Conservation (phyloP, 1,140 invertebrate species). For the Drosophila pseudoobscura region DNA sequence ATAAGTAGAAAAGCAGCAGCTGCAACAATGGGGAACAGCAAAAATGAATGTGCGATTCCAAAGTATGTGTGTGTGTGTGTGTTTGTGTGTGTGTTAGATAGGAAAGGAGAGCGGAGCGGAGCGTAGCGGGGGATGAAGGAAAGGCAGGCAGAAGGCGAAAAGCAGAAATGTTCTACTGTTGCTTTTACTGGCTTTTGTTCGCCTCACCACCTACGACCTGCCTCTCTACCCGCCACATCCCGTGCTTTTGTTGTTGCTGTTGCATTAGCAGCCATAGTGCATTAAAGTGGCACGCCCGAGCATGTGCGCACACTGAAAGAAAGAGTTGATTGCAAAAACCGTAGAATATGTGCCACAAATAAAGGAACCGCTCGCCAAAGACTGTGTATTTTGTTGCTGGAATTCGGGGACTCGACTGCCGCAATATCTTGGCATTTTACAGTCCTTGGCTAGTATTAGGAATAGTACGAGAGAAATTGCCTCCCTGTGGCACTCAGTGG, state of each 20-base stretch:
- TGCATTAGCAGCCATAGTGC: conserved; percentile 63
- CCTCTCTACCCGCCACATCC: neutral
- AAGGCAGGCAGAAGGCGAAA: conserved; percentile 14
- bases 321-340: too few species aligned
- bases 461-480: too few species aligned
- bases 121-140: conserved; percentile 12
- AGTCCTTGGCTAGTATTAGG: too few species aligned
- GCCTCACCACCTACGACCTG: conserved; percentile 29
- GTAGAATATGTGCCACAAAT: too few species aligned
- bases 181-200: conserved; percentile 78
- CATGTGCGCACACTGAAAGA: conserved; percentile 22
- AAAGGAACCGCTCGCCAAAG: too few species aligned
- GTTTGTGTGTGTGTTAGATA: neutral
- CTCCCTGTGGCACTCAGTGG: too few species aligned
- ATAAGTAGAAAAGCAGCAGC: conserved; percentile 56
- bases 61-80: conserved; percentile 8
- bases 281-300: conserved; percentile 51
- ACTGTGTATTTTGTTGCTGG: too few species aligned
- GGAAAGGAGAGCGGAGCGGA: conserved; percentile 6
- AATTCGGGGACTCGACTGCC: too few species aligned
- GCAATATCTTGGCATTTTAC: too few species aligned
- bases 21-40: conserved; percentile 68
- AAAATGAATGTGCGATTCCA: conserved; percentile 57
- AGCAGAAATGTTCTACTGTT: conserved; percentile 48
- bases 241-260: conserved; percentile 30